Evolutionary conservation across 1,140 invertebrate species (phyloP), one percentile per base, ranked within the genome.

Genomic region (Zelostemma sp.): DNA sequence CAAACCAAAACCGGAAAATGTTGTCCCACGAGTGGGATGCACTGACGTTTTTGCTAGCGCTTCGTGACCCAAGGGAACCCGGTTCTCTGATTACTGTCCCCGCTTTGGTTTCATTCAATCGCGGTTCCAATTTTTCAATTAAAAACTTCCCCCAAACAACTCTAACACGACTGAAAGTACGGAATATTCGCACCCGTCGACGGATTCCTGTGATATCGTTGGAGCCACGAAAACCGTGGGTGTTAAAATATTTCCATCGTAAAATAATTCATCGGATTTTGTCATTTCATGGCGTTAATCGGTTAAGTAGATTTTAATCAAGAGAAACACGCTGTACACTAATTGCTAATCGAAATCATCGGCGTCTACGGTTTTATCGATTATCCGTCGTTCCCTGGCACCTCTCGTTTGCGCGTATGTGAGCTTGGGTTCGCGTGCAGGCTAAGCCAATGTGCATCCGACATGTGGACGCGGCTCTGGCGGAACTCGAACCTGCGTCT

Each of bases 81-180:
- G 54, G 43, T 68, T 14, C 47, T 62, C 47, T 76, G 77, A 79
- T 80, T 78, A 79, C 73, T 8, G 72, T 77, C 81, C 76, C 76
- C 76, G 73, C 50, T 77, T 75, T 73, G 77, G 70, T 80, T 81
- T 79, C 58, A 78, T 77, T 77, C 76, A 62, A 81, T 79, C 80
- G 68, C 31, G 61, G 58, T 9, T n/a, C n/a, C n/a, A n/a, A 35
- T 35, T 35, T 28, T 28, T 28, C 25, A 28, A 28, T 28, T 28
- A 28, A 28, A 28, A 4, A 3, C 25, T 28, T 28, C 3, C 25
- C 8, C 25, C 3, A 35, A 35, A 6, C 1, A 35, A 9, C n/a
- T n/a, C 3, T 9, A 35, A 25, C 21, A 8, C 21, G 21, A 3
- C 21, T 8, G 21, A n/a, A 35, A 35, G 25, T 28, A 3, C 25